Base-by-base conservation (phyloP, 2,888 invertebrate species). In the Drosophila austrosaltans region DNA sequence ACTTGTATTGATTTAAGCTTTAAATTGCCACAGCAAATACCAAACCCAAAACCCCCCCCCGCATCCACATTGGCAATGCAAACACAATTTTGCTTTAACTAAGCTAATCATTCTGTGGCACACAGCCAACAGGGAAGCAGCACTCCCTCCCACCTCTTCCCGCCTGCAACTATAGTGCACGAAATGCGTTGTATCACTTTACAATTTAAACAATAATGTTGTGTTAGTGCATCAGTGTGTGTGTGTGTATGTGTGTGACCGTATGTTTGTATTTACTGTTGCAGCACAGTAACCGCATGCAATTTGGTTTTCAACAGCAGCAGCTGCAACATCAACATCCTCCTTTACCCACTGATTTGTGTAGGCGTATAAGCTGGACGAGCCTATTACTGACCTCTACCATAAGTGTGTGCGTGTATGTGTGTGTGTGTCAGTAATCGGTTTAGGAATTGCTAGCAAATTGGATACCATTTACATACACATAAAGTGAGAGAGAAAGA, bases 181-280 rank as follows among this genome's bases (percentile, higher is more conserved):
- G 25, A 53, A 61, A 60, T 64, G 54, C 72, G 62, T 66, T 72
- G 75, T 70, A 77, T 77, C 72, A 72, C 76, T 77, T 77, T 72
- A 76, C 76, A 77, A 77, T 76, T 72, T 72, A 72, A 77, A 77
- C 76, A 77, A 77, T 76, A 72, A 72, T 77, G 76, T 76, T 72
- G 76, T 77, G 71, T 59, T 65, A 20, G 48, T 73, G 63, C 64
- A 53, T 53, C 61, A 39, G 69, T 22, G 48, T 62, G 61, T 59
- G 69, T 22, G 48, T 62, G 57, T 60, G 69, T 16, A 44, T 66
- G 59, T 58, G 48, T 44, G 56, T 61, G 59, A 53, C 48, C 48
- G 60, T 58, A 56, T 63, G 54, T 44, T 60, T 56, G 40, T 62
- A 42, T 39, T 53, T 69, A n/a, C 36, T 44, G 32, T 57, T 58